Percentiles rank a stretch among this genome's conserved stretches.
Conservation (phyloP, 2,797 vertebrate genomes). For the Halcyon badia region DNA sequence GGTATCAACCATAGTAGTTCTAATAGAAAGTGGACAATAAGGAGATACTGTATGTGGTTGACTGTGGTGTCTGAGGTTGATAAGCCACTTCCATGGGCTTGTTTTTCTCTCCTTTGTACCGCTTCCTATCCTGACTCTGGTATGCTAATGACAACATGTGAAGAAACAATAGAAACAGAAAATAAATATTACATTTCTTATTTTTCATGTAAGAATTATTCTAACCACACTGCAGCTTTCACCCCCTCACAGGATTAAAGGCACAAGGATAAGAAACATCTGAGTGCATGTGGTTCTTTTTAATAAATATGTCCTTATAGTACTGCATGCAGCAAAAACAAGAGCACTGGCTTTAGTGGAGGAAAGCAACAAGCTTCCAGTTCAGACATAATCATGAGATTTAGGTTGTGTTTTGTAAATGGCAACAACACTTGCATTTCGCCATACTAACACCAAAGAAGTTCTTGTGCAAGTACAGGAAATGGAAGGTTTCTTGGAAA, state of each 20-base stretch:
- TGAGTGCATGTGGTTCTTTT: not conserved
- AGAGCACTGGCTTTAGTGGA: not conserved
- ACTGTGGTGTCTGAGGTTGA: not conserved
- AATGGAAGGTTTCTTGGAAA: fast-evolving
- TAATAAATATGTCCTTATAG: not conserved
- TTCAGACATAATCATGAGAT: not conserved
- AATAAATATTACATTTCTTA: not conserved
- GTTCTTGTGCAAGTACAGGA: not conserved
- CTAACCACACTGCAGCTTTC: not conserved
- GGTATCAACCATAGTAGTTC: constrained; percentile 44
- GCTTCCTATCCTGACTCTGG: not conserved
- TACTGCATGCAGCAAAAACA: not conserved
- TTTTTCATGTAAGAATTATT: constrained; percentile 31
- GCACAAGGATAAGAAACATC: not conserved
- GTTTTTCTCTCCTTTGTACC: constrained; percentile 4
- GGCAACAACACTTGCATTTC: not conserved
- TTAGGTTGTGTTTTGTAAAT: not conserved
- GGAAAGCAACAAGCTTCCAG: not conserved
- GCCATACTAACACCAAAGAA: fast-evolving
- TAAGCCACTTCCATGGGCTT: constrained; percentile 1
- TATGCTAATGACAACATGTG: not conserved
- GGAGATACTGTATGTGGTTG: not conserved
- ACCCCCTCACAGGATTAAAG: not conserved
- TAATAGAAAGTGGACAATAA: constrained; percentile 36
- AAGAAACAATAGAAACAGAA: constrained; percentile 38